A percentile compares a stretch with the other conserved stretches of the same genome.
Evolutionary conservation across 1,140 invertebrate genomes (phyloP).

Genomic region (Drosophila guanche): DNA sequence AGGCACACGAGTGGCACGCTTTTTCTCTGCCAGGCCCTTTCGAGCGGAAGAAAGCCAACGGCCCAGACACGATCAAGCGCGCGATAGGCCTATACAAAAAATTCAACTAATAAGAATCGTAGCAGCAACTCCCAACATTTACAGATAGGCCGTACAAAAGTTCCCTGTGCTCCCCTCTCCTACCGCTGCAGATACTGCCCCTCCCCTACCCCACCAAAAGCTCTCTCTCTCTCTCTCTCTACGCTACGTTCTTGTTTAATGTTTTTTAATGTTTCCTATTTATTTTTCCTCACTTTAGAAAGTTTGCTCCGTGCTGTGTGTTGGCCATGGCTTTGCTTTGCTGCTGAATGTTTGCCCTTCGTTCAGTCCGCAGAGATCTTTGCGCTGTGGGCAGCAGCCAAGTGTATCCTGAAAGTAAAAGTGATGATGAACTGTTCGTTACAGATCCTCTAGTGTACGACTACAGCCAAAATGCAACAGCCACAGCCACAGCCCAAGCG

Average conservation of each 20-base stretch:
- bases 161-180: slow-evolving; percentile 34
- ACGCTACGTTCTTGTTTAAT: slow-evolving; percentile 51
- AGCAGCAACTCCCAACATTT: slow-evolving; percentile 16
- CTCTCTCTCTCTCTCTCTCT: too few relatives aligned
- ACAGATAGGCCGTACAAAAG: slow-evolving; percentile 71
- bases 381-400: background rate
- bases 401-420: slow-evolving; percentile 54
- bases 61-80: too few relatives aligned
- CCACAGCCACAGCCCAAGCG: slow-evolving; percentile 15
- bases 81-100: slow-evolving; percentile 55
- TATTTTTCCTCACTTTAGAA: slow-evolving; percentile 50
- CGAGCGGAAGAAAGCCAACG: slow-evolving; percentile 42
- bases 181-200: slow-evolving; percentile 55
- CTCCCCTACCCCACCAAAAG: too few relatives aligned
- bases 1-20: too few relatives aligned
- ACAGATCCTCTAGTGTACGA: too few relatives aligned
- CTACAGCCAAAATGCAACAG: background rate
- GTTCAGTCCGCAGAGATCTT: too few relatives aligned
- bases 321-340: slow-evolving; percentile 26
- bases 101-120: slow-evolving; percentile 3
- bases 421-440: slow-evolving; percentile 1
- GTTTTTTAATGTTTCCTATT: slow-evolving; percentile 41
- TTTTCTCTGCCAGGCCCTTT: background rate
- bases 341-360: background rate
- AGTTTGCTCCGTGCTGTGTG: slow-evolving; percentile 66